Conservation (phyloP, 2,888 invertebrate species). For the Adelognathus sp. region DNA sequence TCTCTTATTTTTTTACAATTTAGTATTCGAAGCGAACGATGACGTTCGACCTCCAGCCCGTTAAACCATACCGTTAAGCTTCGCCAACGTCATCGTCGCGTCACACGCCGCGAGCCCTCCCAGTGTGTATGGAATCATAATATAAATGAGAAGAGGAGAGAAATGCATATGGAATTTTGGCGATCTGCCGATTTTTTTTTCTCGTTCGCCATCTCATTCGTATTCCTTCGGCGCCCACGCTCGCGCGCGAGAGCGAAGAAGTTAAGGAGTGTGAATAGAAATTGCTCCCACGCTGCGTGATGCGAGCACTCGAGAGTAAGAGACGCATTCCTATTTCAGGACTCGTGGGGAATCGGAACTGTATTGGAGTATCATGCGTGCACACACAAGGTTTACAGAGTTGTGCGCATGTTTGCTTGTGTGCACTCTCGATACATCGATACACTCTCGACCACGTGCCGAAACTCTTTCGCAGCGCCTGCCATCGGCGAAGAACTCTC, state of each 20-base stretch:
- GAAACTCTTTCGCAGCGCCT: neutral
- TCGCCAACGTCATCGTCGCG: constrained; percentile 22
- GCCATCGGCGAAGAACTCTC: neutral
- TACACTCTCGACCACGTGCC: constrained; percentile 28
- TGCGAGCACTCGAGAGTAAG: neutral
- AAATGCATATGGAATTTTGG: constrained; percentile 12
- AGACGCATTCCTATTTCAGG: constrained; percentile 40
- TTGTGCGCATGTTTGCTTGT: neutral
- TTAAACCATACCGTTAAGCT: constrained; percentile 10
- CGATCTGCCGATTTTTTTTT: neutral
- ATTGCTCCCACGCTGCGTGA: constrained; percentile 22
- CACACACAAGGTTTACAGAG: neutral
- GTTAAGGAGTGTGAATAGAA: too few species aligned
- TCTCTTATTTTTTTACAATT: neutral
- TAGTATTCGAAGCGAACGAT: constrained; percentile 5
- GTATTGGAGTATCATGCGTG: neutral
- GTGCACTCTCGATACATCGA: neutral
- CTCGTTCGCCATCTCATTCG: neutral
- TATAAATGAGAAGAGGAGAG: neutral
- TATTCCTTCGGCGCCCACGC: neutral
- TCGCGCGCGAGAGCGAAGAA: neutral
- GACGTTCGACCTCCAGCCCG: constrained; percentile 14
- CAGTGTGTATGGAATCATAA: neutral
- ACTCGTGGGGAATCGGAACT: constrained; percentile 13
- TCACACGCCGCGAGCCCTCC: constrained; percentile 10